These are phyloP conservation scores for Nettapus auritus DNA, from an alignment of 2,113 vertebrate genomes.

Conservation along the genomic window DNA sequence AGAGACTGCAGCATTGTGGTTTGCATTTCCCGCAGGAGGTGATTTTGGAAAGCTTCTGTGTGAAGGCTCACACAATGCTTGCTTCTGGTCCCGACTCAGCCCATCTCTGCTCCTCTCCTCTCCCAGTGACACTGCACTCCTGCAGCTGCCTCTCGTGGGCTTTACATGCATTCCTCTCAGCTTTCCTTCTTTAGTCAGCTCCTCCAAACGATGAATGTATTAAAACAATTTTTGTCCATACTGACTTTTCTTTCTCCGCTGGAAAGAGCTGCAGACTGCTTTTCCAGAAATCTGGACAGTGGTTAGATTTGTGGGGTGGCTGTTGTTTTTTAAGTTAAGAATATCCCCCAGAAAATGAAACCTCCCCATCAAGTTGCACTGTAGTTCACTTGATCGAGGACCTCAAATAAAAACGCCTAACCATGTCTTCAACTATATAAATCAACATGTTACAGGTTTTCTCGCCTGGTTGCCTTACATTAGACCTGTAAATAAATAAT, in stretches of 20 bases:
- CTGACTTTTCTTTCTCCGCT: background rate
- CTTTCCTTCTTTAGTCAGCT: background rate
- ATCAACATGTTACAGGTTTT: background rate
- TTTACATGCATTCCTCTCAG: accelerated
- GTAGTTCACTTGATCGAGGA: background rate
- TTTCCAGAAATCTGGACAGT: background rate
- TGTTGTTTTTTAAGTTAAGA: background rate
- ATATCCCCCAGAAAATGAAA: background rate
- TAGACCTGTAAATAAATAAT: slow-evolving; percentile 24
- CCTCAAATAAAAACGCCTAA: background rate
- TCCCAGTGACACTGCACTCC: accelerated
- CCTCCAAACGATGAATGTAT: background rate
- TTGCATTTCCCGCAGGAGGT: background rate
- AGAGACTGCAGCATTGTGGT: background rate
- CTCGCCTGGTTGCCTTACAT: background rate
- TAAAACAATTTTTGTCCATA: background rate
- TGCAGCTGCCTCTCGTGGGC: background rate
- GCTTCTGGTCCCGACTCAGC: background rate
- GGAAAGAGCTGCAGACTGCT: background rate
- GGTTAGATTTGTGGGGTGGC: background rate
- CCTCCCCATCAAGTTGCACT: background rate
- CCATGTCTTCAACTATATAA: background rate
- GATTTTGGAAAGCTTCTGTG: background rate
- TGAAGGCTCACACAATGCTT: background rate
- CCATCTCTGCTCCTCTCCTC: background rate